Conservation (phyloP, 2,797 vertebrate genomes). For the Oceanodroma leucorhoa region DNA sequence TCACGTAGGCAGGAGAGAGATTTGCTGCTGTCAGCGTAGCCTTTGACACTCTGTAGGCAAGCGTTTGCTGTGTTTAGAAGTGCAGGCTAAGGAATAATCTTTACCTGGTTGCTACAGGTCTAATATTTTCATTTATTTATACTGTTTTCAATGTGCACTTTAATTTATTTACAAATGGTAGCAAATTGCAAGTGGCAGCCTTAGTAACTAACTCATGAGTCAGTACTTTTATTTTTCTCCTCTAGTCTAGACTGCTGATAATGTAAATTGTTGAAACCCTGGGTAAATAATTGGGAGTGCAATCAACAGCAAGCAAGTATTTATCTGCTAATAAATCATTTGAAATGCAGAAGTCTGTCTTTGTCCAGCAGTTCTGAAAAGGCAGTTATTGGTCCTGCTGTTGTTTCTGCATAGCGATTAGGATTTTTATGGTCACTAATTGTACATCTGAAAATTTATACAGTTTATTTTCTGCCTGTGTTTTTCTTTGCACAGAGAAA, state of each 20-base stretch:
- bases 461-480: constrained; percentile 30
- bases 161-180: constrained; percentile 35
- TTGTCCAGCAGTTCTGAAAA: constrained; percentile 33
- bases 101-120: constrained; percentile 34
- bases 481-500: constrained; percentile 2
- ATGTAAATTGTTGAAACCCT: constrained; percentile 52
- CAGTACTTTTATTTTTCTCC: constrained; percentile 32
- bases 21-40: constrained; percentile 53
- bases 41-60: constrained; percentile 23
- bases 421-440: constrained; percentile 60
- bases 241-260: constrained; percentile 59
- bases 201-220: constrained; percentile 40
- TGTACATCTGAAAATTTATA: constrained; percentile 45
- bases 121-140: constrained; percentile 50
- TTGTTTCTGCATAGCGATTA: constrained; percentile 44
- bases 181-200: constrained; percentile 40
- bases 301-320: constrained; percentile 32
- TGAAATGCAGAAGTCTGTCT: constrained; percentile 45
- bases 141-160: constrained; percentile 3
- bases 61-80: constrained; percentile 13
- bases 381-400: constrained; percentile 36
- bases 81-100: constrained; percentile 41
- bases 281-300: constrained; percentile 44
- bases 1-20: constrained; percentile 35
- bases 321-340: constrained; percentile 62